phyloP scores from a whole-genome alignment of 2,113 vertebrate species.

The Eidolon helvum region DNA sequence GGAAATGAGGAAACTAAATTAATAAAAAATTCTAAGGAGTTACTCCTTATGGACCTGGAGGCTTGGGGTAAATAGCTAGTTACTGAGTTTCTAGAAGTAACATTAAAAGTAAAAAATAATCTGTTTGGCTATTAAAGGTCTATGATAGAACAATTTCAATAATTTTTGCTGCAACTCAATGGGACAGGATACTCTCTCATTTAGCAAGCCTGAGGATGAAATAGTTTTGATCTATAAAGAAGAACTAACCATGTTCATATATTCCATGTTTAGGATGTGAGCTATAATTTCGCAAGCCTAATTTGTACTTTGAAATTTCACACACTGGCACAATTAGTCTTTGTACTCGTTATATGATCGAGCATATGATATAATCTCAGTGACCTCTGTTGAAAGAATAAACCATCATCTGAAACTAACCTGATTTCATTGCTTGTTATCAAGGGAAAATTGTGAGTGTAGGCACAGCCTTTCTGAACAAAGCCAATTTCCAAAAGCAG shows the following conservation, averaged over 20 bases:
- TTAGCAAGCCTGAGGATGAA: neutral
- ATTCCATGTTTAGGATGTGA: neutral
- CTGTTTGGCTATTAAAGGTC: neutral
- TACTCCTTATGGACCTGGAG: neutral
- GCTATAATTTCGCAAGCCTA: neutral
- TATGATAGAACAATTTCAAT: neutral
- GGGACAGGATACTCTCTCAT: neutral
- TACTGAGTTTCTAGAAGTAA: neutral
- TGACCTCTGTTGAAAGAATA: neutral
- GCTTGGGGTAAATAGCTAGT: neutral
- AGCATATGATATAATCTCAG: neutral
- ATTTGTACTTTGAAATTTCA: neutral
- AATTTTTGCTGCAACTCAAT: neutral
- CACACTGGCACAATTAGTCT: neutral
- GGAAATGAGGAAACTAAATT: neutral
- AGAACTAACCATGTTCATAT: neutral
- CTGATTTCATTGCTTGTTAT: neutral
- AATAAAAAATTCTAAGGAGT: neutral
- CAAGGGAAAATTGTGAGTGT: neutral
- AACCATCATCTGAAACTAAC: neutral
- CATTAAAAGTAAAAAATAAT: neutral
- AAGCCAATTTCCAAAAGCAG: neutral
- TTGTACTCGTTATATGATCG: neutral
- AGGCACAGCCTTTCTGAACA: neutral
- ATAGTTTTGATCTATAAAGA: neutral